Conservation (phyloP, 2,888 invertebrate species). For the Pollenia labialis region DNA sequence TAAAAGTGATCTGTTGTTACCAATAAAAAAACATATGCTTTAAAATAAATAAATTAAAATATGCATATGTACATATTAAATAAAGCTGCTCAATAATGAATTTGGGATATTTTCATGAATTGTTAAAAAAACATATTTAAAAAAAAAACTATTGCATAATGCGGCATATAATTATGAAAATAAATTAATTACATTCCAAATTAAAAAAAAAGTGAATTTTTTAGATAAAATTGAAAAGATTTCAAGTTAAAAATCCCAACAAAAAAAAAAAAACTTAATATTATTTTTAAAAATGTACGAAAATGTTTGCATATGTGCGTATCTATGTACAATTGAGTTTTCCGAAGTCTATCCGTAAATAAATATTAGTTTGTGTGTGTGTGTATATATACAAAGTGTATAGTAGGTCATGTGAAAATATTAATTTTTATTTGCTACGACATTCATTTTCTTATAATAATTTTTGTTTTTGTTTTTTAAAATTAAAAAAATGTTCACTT, state of each 20-base stretch:
- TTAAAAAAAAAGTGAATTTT: constrained; percentile 1
- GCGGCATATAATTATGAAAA: background rate
- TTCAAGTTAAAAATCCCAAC: constrained; percentile 25
- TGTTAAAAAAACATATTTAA: constrained; percentile 8
- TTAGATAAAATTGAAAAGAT: background rate
- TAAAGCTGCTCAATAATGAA: background rate
- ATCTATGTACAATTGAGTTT: background rate
- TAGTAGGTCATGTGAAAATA: constrained; percentile 64
- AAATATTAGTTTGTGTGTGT: background rate
- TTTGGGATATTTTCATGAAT: background rate
- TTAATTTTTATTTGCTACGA: constrained; percentile 45
- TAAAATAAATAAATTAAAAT: constrained; percentile 9
- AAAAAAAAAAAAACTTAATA: constrained; percentile 44
- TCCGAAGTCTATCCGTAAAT: background rate
- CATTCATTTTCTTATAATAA: background rate
- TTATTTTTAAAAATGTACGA: constrained; percentile 50
- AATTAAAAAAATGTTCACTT: constrained; percentile 52
- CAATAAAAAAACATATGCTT: constrained; percentile 38
- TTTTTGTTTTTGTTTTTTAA: constrained; percentile 17
- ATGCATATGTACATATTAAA: background rate
- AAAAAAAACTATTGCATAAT: constrained; percentile 51
- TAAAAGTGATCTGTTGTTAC: constrained; percentile 22
- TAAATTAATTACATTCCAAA: constrained; percentile 46
- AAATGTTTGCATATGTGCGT: constrained; percentile 44
- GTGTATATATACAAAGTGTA: constrained; percentile 5